A percentile compares a stretch with the other conserved stretches of the same genome.
Evolutionary conservation across 2,113 vertebrate genomes (phyloP).

Genomic region (Alosa alosa): DNA sequence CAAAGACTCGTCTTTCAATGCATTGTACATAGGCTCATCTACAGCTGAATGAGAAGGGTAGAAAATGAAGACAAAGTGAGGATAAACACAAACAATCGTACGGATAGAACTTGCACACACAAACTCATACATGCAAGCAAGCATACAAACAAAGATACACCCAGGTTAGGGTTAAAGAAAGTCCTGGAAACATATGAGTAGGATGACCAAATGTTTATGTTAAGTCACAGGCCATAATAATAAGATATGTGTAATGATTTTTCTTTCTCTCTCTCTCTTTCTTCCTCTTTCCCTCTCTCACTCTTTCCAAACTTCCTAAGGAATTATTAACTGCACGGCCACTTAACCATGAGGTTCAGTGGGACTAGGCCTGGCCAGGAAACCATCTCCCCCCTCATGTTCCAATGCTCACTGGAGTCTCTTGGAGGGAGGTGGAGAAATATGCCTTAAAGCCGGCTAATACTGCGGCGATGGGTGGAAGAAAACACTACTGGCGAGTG

Average conservation of each 20-base stretch:
- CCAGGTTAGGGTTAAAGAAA: neutral
- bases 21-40: conserved; percentile 27
- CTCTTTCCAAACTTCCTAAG: conserved; percentile 25
- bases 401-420: conserved; percentile 58
- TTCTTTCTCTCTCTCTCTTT: conserved; percentile 28
- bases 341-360: conserved; percentile 59
- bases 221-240: conserved; percentile 49
- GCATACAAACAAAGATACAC: neutral
- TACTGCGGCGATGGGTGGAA: conserved; percentile 28
- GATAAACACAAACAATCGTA: neutral
- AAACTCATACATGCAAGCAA: neutral
- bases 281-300: conserved; percentile 37
- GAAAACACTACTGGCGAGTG: conserved; percentile 46
- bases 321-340: conserved; percentile 56
- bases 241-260: conserved; percentile 45
- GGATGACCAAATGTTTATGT: conserved; percentile 30
- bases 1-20: conserved; percentile 14
- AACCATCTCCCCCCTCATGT: conserved; percentile 46
- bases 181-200: conserved; percentile 44
- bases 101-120: neutral
- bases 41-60: conserved; percentile 24
- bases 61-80: neutral
- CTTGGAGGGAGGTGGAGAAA: conserved; percentile 46
- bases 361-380: conserved; percentile 56
- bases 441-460: conserved; percentile 47